Evolutionary conservation across 2,797 vertebrate genomes (phyloP).

Genomic region (Myiothlypis chrysogaster): DNA sequence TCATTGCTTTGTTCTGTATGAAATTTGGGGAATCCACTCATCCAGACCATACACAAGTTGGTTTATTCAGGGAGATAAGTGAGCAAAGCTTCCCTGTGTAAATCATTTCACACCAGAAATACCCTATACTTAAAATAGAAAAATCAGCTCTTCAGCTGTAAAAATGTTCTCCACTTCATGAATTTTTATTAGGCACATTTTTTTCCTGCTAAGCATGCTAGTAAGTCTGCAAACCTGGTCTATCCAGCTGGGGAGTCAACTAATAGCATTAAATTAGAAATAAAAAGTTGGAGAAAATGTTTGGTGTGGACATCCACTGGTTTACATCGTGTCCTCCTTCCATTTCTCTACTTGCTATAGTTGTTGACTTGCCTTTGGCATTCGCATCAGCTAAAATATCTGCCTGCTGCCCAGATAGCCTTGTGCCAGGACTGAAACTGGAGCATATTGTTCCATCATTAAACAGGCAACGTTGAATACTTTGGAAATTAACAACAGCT

Average conservation of each 20-base stretch:
- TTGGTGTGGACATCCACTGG: background rate
- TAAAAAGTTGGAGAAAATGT: background rate
- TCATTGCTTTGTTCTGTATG: background rate
- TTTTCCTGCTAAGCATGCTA: background rate
- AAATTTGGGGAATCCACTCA: background rate
- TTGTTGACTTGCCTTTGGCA: background rate
- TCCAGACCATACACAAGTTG: background rate
- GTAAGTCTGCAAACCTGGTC: background rate
- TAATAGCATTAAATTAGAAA: background rate
- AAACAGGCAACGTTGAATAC: background rate
- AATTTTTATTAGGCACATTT: conserved; percentile 19
- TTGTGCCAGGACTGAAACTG: conserved; percentile 30
- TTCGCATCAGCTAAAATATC: background rate
- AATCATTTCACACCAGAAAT: background rate
- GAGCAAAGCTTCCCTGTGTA: background rate
- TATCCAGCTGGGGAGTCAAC: background rate
- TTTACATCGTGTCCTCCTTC: background rate
- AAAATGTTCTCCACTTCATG: conserved; percentile 19
- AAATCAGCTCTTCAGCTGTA: conserved; percentile 18
- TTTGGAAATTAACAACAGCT: conserved; percentile 40
- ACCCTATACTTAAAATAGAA: conserved; percentile 6
- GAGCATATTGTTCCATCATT: conserved; percentile 54
- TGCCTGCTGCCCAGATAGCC: background rate
- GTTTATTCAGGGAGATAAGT: background rate
- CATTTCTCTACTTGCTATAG: background rate